These are phyloP conservation scores for Acromyrmex heyeri DNA, from an alignment of 1,140 invertebrate species.

Conservation along the genomic window DNA sequence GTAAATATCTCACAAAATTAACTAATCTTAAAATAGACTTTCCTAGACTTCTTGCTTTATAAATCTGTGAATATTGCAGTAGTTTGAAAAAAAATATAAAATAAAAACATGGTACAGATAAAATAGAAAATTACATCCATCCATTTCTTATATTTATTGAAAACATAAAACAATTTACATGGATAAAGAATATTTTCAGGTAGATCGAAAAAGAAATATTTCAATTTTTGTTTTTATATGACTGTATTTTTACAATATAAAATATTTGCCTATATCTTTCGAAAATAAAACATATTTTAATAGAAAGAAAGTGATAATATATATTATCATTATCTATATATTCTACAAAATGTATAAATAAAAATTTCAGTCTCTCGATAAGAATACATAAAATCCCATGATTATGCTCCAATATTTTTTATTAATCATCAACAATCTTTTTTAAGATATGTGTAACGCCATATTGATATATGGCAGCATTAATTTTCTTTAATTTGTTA, in stretches of 20 bases:
- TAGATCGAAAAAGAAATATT: too few species aligned
- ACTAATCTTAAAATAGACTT: background rate
- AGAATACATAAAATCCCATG: background rate
- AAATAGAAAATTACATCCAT: background rate
- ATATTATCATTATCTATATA: background rate
- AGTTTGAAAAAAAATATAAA: background rate
- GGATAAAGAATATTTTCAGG: background rate
- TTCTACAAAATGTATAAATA: conserved; percentile 6
- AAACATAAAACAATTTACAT: background rate
- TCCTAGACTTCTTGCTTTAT: background rate
- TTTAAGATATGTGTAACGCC: conserved; percentile 83
- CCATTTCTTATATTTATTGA: background rate
- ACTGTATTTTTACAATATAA: background rate
- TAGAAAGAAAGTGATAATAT: background rate
- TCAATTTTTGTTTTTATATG: background rate
- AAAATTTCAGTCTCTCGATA: background rate
- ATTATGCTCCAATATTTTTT: background rate
- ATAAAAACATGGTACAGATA: background rate
- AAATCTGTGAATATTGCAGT: background rate
- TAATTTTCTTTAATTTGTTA: conserved; percentile 85
- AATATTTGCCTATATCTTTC: background rate
- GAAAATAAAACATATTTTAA: background rate
- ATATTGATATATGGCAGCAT: conserved; percentile 86
- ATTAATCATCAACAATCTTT: conserved; percentile 4
- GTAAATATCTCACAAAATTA: conserved; percentile 29